Evolutionary conservation across 2,113 vertebrate species (phyloP), one percentile per base, ranked within the genome.

Genomic region (Tor tambroides): DNA sequence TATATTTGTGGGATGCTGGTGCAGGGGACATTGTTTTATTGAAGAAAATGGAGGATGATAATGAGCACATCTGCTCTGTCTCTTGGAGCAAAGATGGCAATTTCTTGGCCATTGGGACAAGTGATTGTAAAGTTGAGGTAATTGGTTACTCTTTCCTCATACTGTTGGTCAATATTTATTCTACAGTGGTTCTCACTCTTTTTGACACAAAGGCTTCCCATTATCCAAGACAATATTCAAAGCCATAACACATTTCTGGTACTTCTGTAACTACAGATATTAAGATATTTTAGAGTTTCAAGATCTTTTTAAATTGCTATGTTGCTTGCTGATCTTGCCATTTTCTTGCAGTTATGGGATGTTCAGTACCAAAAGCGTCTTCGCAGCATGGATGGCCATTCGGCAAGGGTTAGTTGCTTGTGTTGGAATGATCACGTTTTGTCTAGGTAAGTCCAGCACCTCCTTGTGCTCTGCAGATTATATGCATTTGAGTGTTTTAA

Each of bases 11-110:
- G 98, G 96, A 96, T 67, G 95, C 97, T 0, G 38, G 88, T 5
- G 89, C 93, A 41, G 97, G 97, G 32, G 96, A 97, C 21, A 97
- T 99, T 69, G 91, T 93, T 63, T 94, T 97, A 76, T 95, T 99
- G 77, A 93, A 97, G 92, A 97, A 95, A 89, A 89, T 97, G 94
- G 97, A 98, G 43, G 91, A 93, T 19, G 94, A 96, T 32, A 96
- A 97, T 12, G 96, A 97, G 77, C 99, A 98, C 0, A 75, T 99
- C 77, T 97, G 96, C 23, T 98, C 97, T 2, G 92, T 99, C 65
- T 96, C 97, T 56, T 99, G 98, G 98, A 97, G 97, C 87, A 98
- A 96, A 92, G 98, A 98, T 84, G 98, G 97, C 86, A 97, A 93
- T 93, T 99, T 96, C 88, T 91, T 99, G 43, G 97, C 98, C 59